Percentiles rank a stretch among this genome's conserved stretches.
Evolutionary conservation across 2,888 invertebrate genomes (phyloP).

Genomic region (Mesorhabditis sp.): DNA sequence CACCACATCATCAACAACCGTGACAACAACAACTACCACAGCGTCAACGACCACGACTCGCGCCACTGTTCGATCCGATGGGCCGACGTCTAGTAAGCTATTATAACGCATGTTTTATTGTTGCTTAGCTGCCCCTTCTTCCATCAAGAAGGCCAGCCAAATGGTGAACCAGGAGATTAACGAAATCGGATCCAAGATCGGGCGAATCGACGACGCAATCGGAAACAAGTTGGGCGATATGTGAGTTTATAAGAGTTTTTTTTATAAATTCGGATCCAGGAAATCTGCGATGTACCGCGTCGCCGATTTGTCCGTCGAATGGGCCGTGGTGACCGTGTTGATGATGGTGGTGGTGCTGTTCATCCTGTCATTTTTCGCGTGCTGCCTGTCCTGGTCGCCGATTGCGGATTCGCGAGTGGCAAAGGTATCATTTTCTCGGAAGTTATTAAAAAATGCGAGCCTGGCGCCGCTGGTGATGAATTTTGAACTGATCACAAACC

Average conservation of each 20-base stretch:
- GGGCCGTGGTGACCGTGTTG: neutral
- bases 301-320: constrained; percentile 5
- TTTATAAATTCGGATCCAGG: neutral
- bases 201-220: neutral
- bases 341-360: neutral
- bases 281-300: neutral
- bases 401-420: constrained; percentile 3
- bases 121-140: neutral
- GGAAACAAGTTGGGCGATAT: neutral
- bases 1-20: neutral
- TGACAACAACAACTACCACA: neutral
- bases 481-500: no score
- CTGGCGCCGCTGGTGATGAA: no score
- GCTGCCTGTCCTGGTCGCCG: neutral
- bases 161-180: neutral
- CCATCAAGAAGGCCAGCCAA: no score
- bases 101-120: neutral
- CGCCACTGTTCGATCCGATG: no score
- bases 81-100: neutral
- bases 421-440: neutral
- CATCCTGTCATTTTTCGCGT: neutral
- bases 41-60: neutral
- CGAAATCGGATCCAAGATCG: neutral
- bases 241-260: neutral
- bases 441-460: neutral